Conservation (phyloP, 2,113 vertebrate genomes). For the Addax nasomaculatus region DNA sequence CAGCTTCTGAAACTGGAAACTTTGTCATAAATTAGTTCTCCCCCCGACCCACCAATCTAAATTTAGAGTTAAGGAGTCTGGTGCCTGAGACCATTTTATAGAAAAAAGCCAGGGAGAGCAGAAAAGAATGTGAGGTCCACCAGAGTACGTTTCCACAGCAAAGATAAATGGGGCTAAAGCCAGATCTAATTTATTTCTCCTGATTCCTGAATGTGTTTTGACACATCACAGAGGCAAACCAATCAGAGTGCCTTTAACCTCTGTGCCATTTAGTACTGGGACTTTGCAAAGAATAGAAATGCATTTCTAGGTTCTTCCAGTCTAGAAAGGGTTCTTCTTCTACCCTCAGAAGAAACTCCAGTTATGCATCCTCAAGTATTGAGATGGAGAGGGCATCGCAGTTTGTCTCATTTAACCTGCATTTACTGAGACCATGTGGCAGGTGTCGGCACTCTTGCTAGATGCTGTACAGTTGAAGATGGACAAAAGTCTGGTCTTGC, state of each 20-base stretch:
- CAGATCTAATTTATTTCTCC: background rate
- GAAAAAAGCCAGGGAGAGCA: background rate
- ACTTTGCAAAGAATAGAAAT: slow-evolving; percentile 7
- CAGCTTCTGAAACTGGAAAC: background rate
- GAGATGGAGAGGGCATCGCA: background rate
- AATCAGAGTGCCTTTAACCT: background rate
- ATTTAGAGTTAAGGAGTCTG: background rate
- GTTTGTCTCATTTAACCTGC: background rate
- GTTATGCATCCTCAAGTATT: background rate
- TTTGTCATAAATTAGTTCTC: background rate
- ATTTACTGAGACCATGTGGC: background rate
- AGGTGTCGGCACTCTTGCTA: background rate
- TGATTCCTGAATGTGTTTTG: background rate
- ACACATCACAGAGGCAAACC: background rate
- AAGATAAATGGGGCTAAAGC: background rate
- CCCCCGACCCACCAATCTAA: background rate
- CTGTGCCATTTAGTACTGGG: background rate
- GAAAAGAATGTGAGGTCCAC: background rate
- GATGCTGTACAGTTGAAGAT: background rate
- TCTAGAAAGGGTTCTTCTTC: background rate
- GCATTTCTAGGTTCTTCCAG: background rate
- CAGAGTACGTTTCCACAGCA: background rate
- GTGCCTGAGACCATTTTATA: background rate
- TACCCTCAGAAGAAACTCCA: background rate
- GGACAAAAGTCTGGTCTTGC: background rate